Evolutionary conservation across 2,113 vertebrate species (phyloP).

Genomic region (Acanthisitta chloris): DNA sequence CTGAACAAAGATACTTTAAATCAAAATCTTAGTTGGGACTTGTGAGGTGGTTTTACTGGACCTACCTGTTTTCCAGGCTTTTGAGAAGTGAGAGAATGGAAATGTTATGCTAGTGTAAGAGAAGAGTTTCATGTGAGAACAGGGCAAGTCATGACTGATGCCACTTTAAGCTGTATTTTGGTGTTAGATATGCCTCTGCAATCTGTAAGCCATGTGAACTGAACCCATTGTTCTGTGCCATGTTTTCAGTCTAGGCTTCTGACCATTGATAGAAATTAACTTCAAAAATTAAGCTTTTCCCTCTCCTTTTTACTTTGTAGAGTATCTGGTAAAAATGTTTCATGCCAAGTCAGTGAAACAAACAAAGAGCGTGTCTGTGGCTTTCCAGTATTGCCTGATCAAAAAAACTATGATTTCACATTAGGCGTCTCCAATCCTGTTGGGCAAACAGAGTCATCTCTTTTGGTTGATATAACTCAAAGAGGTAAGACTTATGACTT

Average conservation of each 20-base stretch:
- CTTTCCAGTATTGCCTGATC: constrained; percentile 57
- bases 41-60: constrained; percentile 36
- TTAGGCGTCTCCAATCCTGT: constrained; percentile 67
- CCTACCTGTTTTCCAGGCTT: constrained; percentile 42
- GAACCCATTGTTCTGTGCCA: neutral
- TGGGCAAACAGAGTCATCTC: constrained; percentile 46
- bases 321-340: constrained; percentile 66
- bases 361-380: constrained; percentile 37
- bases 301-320: constrained; percentile 29
- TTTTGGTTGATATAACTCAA: constrained; percentile 61
- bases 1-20: constrained; percentile 28
- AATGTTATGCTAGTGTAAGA: constrained; percentile 13
- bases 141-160: constrained; percentile 36
- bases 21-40: constrained; percentile 5
- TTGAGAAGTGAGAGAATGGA: constrained; percentile 16
- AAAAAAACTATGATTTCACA: constrained; percentile 67
- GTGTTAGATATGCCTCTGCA: neutral
- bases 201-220: neutral
- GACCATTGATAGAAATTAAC: neutral
- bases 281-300: neutral
- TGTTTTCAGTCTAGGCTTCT: neutral
- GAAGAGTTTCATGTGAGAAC: neutral
- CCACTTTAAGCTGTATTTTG: neutral
- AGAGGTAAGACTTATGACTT: constrained; percentile 66
- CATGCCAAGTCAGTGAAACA: constrained; percentile 8